Percentiles rank a stretch among this genome's conserved stretches.
These are phyloP conservation scores for Ciconia boyciana DNA, from an alignment of 2,113 vertebrate genomes.

Conservation along the genomic window DNA sequence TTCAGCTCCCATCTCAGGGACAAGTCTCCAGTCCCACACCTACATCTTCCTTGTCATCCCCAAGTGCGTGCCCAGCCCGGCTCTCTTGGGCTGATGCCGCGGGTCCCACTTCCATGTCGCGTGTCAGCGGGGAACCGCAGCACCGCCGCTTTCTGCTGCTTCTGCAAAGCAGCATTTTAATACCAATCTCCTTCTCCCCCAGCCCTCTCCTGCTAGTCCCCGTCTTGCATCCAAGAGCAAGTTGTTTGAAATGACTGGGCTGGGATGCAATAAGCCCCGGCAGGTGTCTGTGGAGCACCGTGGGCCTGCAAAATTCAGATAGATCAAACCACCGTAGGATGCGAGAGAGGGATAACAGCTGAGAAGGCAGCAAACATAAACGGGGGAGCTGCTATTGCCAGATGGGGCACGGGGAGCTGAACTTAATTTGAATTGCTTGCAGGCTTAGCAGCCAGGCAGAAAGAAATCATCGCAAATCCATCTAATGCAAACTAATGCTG, in stretches of 20 bases:
- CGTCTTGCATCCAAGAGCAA: neutral
- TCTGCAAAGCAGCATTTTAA: neutral
- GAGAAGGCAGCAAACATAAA: neutral
- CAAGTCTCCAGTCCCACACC: neutral
- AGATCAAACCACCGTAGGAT: neutral
- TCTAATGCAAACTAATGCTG: slow-evolving; percentile 60
- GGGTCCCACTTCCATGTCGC: neutral
- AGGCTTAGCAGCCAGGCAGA: slow-evolving; percentile 62
- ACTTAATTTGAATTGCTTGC: slow-evolving; percentile 31
- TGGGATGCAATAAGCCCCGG: neutral
- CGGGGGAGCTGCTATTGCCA: slow-evolving; percentile 14
- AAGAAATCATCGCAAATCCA: slow-evolving; percentile 53
- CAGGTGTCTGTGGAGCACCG: neutral
- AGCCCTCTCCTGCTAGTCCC: neutral
- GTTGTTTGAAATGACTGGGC: neutral
- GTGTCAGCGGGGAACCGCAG: neutral
- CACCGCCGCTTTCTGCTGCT: neutral
- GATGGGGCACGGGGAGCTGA: slow-evolving; percentile 27
- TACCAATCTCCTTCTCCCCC: neutral
- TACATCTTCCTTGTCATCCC: neutral
- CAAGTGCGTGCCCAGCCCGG: accelerated
- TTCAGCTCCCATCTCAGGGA: neutral
- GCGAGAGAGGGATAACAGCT: neutral
- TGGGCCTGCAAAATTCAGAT: neutral
- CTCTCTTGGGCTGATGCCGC: neutral